Base-by-base conservation (phyloP, 2,797 vertebrate genomes). In the Telmatherina bonti region DNA sequence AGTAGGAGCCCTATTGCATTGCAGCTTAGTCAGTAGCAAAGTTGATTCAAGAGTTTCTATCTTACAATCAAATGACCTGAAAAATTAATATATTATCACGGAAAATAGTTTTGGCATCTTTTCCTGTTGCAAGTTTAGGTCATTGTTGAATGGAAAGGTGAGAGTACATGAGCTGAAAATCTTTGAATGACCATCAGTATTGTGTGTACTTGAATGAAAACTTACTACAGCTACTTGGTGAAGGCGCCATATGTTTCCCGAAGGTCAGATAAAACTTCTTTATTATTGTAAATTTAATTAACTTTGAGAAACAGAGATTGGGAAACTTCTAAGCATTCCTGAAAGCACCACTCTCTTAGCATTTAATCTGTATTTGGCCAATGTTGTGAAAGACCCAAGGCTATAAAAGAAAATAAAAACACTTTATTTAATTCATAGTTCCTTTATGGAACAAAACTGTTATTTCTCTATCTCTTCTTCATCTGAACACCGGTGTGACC, bases 21-120 rank as follows among this genome's bases (percentile, higher is more conserved):
- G 72, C 69, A 75, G 72, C 70, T 78, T 65, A 67, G 78, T 72
- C 13, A 60, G 65, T 35, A 57, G 30, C 29, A 63, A 9, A 33
- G 63, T 62, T 47, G 35, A 43, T 53, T 30, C 35, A 26, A 66
- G 43, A 38, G 1, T 2, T 49, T 24, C 4, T n/a, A 31, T 72
- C 55, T 35, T 41, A 35, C 36, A 52, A 18, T 16, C n/a, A 26
- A 38, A 41, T 58, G 31, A 29, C 35, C 43, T 31, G n/a, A 27
- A 24, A 24, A 59, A 58, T 31, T 27, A 10, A 24, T 29, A 5
- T 49, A 9, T 7, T 56, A n/a, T 64, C 45, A 20, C 38, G 22
- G 16, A 47, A 58, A 35, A 58, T 22, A 6, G 29, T 36, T 67
- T 52, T 36, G 29, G 31, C 31, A 35, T 62, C n/a, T 35, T 51